Evolutionary conservation across 2,888 invertebrate genomes (phyloP), one percentile per base, ranked within the genome.

Genomic region (Gryllus longicercus): DNA sequence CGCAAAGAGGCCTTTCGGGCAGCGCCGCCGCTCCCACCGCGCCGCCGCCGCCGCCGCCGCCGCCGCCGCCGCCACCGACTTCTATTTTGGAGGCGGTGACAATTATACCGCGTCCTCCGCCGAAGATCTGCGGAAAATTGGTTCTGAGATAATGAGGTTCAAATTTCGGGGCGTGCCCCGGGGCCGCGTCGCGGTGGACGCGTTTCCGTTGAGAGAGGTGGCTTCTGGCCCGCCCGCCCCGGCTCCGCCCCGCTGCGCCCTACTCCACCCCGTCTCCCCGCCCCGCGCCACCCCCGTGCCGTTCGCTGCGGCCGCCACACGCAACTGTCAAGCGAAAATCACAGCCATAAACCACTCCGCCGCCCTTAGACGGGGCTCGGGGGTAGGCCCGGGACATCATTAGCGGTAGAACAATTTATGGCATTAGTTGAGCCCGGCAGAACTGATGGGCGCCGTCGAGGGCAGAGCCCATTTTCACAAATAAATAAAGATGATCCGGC

Each of bases 101-200:
- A 63, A 63, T 63, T 63, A 63, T 63, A 63, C n/a, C 16, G 63
- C 63, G 63, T 14, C 63, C 16, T 18, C 63, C 63, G 63, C n/a
- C 63, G 63, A 63, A 63, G 63, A 63, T 63, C 63, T 63, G 63
- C 63, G 63, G 63, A 63, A 63, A 63, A 63, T 63, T 63, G 63
- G 63, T 63, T n/a, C 63, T 63, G 63, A 63, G 63, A 63, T 63
- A 63, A 63, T 63, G 63, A 63, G 63, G 63, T 63, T 63, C 63
- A n/a, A 63, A 63, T 63, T 63, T 63, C 63, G 63, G 14, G 63
- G 63, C 63, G 63, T 5, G 11, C 63, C 63, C 14, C 4, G 63
- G n/a, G 16, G 63, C 63, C 4, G 63, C 14, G 63, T 14, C 63
- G 63, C 38, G 38, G 38, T 38, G 38, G 38, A 38, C 38, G 5